Base-by-base conservation (phyloP, 2,113 vertebrate genomes). In the Isichthys henryi region DNA sequence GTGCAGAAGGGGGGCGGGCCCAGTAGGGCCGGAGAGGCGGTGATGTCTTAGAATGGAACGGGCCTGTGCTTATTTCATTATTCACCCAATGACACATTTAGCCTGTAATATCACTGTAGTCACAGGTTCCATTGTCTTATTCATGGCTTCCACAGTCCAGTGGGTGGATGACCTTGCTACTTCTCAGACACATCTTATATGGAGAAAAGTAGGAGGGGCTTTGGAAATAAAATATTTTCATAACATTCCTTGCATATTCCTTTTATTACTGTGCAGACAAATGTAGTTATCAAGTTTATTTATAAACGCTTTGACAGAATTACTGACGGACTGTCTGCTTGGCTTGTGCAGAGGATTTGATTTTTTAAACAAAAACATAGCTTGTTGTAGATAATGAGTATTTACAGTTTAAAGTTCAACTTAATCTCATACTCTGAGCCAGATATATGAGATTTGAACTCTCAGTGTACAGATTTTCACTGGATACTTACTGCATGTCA, bases 101-200 rank as follows among this genome's bases (percentile, higher is more conserved):
- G n/a, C 85, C 15, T 87, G 27, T 70, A 70, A 70, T 70, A 31
- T 87, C n/a, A 53, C 49, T 35, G 15, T 52, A 15, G 15, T 53
- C 50, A 87, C 85, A 50, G 85, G 48, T 87, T 87, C 45, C 49
- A 46, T 84, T 84, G 82, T 43, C 45, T 56, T 53, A 87, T 87
- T 53, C 48, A 87, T 87, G 85, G 45, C n/a, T 35, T 52, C 85
- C 85, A 39, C 45, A 10, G 35, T 31, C 50, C 50, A 87, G 50
- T 35, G 27, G n/a, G 50, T 87, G 27, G 13, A 87, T 53, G n/a
- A 39, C 45, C 8, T 48, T 84, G 82, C 17, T 43, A 46, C 19
- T 9, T 84, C 45, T 39, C 35, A 46, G 21, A 84, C 19, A 23
- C 6, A 39, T 15, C 50, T 43, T 53, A 84, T 46, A 21, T 23